Evolutionary conservation across 2,113 vertebrate genomes (phyloP), one percentile per base, ranked within the genome.

Genomic region (Sterrhoptilus dennistouni): DNA sequence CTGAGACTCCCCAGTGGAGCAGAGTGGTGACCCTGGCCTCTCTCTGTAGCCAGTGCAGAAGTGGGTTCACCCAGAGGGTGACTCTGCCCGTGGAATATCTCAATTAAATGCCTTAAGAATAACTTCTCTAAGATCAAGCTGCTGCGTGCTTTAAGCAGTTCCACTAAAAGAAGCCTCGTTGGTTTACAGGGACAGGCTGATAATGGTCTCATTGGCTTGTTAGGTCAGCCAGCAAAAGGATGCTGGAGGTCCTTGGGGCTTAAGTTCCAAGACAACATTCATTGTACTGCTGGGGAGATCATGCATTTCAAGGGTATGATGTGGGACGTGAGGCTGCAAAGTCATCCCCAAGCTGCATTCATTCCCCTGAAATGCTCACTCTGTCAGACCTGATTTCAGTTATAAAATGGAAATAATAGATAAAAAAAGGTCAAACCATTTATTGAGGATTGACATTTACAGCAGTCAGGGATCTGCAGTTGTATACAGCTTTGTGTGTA

Each of bases 391-490:
- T 42, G 66, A 89, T 90, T 95, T 90, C 84, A 70, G 87, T 94
- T 94, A 87, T 82, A 81, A 94, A 96, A 96, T 93, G 77, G 72
- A 96, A 75, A 77, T 80, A 75, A 83, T 96, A 95, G 84, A 71
- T 81, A 71, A 75, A 92, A 77, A 77, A 90, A 89, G 79, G 68
- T 93, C 92, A 85, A 70, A 85, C 63, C 59, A 33, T 96, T 97
- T 95, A 93, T 66, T 92, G 83, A 88, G 69, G 61, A 88, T 21
- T 87, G 83, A 83, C 70, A 69, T 95, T 96, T 95, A 29, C 65
- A 80, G 78, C 82, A 75, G 70, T 91, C 76, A 79, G 85, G 90
- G 71, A 71, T 95, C 86, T 89, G 72, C 69, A 84, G 85, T 44
- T 49, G 45, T 92, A n/a, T 72, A 87, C 80, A 87, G 76, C 80